Evolutionary conservation across 1,140 invertebrate genomes (phyloP).

Genomic region (Diabrotica virgifera): DNA sequence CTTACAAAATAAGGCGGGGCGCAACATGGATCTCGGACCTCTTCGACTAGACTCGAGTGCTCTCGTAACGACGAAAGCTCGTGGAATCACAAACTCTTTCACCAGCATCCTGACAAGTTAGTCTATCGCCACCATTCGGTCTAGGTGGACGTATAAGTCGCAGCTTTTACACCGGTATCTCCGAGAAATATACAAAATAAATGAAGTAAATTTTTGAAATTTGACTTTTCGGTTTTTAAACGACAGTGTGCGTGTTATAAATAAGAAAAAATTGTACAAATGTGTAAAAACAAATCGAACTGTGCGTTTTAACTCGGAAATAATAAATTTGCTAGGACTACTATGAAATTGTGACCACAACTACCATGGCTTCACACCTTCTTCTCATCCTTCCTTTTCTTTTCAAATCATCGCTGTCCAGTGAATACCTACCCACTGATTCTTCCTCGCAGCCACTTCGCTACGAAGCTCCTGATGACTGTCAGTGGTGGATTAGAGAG

Average conservation of each 20-base stretch:
- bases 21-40: conserved; percentile 24
- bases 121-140: conserved; percentile 18
- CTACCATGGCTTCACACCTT: conserved; percentile 21
- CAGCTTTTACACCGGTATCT: neutral
- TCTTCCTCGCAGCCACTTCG: conserved; percentile 57
- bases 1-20: conserved; percentile 26
- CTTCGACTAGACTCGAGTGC: conserved; percentile 27
- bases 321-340: neutral
- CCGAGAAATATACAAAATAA: neutral
- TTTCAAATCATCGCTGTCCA: conserved; percentile 43
- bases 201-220: neutral
- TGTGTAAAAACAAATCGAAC: too few species aligned
- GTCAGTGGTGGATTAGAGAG: conserved; percentile 66
- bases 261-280: too few species aligned
- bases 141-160: conserved; percentile 8
- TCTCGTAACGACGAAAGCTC: conserved; percentile 32
- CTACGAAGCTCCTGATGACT: conserved; percentile 82
- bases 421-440: conserved; percentile 51
- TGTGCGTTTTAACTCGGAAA: too few species aligned
- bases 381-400: conserved; percentile 37
- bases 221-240: too few species aligned
- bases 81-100: conserved; percentile 25
- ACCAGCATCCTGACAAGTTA: conserved; percentile 31
- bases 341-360: conserved; percentile 4
- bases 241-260: too few species aligned